These are phyloP conservation scores for Chymomyza costata DNA, from an alignment of 1,140 invertebrate genomes.

Conservation along the genomic window DNA sequence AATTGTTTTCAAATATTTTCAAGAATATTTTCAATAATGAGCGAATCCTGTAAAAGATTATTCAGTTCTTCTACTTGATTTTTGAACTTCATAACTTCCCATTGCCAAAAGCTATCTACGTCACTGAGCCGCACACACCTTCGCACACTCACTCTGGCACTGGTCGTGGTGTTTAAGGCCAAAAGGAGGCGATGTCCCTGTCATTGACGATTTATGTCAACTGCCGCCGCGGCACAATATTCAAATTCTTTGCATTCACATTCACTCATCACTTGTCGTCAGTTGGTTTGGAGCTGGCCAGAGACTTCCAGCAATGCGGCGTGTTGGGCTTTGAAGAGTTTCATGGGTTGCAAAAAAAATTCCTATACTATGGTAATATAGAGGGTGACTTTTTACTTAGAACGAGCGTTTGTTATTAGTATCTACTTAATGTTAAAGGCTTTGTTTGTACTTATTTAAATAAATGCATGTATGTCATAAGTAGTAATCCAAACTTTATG, in stretches of 20 bases:
- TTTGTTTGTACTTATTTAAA: no score
- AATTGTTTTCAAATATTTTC: no score
- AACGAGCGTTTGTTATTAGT: no score
- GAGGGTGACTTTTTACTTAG: no score
- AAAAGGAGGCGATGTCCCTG: constrained; percentile 70
- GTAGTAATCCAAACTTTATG: no score
- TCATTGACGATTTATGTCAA: constrained; percentile 73
- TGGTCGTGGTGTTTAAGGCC: constrained; percentile 59
- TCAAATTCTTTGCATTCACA: constrained; percentile 64
- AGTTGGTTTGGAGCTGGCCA: constrained; percentile 24
- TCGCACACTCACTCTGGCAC: constrained; percentile 4
- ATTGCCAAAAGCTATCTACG: no score
- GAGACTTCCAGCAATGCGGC: constrained; percentile 2
- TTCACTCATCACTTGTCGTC: constrained; percentile 69
- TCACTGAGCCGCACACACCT: neutral
- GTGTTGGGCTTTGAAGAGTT: constrained; percentile 39
- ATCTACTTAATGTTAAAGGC: no score
- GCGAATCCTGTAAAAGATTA: no score
- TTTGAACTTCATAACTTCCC: no score
- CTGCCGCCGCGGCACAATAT: constrained; percentile 65
- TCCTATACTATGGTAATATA: no score
- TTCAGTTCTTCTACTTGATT: neutral
- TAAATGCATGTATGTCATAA: no score
- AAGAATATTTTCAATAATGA: no score
- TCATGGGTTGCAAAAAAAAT: constrained; percentile 49